Evolutionary conservation across 2,888 invertebrate species (phyloP), one percentile per base, ranked within the genome.

Genomic region (Criorhina ranunculi): DNA sequence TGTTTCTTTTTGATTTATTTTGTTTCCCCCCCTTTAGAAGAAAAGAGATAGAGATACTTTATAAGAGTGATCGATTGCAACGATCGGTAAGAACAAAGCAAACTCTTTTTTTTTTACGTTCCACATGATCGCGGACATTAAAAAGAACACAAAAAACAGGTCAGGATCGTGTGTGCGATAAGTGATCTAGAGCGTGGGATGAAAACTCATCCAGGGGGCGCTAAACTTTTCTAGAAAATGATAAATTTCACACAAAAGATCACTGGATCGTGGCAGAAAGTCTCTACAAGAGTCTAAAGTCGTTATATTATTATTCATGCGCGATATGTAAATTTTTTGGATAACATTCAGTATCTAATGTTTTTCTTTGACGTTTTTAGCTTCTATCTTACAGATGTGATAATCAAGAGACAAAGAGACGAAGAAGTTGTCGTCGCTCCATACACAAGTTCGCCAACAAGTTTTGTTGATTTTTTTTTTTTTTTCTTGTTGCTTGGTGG

Each of bases 391-490:
- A 55, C 72, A 72, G 40, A 55, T 78, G 72, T 81, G 82, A 78
- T 78, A 78, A 78, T 78, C 78, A 78, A 67, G 72, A 62, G 55
- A 77, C 81, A 82, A 82, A 82, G 64, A 69, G 51, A 66, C 37
- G 8, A 42, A 70, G 55, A 49, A 33, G 35, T n/a, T n/a, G 2
- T n/a, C 29, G 44, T 40, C 24, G 9, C 9, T 67, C 9, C 11
- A 33, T 9, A 53, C 55, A 44, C 49, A 77, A 62, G 46, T 40
- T 40, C 51, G 51, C 64, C 70, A 72, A 82, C 70, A 60, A 70
- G 70, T 77, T 81, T 49, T 76, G 53, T 57, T 53, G 40, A 15
- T 73, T 31, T 51, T 72, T 60, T 53, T 44, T 55, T 55, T 55
- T 40, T 24, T 53, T 62, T n/a, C 37, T 55, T 55, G 31, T 24